These are phyloP conservation scores for Diachasmimorpha longicaudata DNA, from an alignment of 1,140 invertebrate species.

Conservation along the genomic window DNA sequence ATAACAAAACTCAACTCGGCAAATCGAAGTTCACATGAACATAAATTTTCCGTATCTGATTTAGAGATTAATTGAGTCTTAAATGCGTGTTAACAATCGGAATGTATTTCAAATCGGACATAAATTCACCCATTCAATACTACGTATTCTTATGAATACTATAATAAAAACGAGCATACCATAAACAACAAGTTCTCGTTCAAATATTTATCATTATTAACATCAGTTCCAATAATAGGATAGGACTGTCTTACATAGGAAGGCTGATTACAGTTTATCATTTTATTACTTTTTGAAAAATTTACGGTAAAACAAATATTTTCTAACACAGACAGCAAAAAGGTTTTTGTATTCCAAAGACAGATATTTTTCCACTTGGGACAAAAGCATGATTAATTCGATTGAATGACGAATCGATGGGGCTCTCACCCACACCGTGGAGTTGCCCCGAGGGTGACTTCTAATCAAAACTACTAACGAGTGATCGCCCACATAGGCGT, in stretches of 20 bases:
- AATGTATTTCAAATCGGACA: neutral
- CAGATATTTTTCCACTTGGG: no score
- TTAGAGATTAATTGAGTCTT: neutral
- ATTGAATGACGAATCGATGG: neutral
- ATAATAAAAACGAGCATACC: neutral
- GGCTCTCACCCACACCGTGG: neutral
- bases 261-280: no score
- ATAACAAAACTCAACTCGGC: neutral
- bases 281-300: no score
- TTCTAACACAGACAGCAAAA: no score
- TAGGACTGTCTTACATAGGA: no score
- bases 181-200: neutral
- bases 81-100: neutral
- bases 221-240: neutral
- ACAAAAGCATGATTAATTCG: neutral
- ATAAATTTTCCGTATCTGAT: neutral
- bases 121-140: neutral
- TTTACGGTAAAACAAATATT: no score
- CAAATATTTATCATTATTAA: neutral
- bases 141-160: neutral
- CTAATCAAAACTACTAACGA: conserved; percentile 14
- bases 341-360: no score
- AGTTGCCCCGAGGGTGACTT: neutral
- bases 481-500: conserved; percentile 16
- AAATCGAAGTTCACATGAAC: neutral